phyloP scores from a whole-genome alignment of 1,140 invertebrate genomes.

The Schlechtendalia chinensis region DNA sequence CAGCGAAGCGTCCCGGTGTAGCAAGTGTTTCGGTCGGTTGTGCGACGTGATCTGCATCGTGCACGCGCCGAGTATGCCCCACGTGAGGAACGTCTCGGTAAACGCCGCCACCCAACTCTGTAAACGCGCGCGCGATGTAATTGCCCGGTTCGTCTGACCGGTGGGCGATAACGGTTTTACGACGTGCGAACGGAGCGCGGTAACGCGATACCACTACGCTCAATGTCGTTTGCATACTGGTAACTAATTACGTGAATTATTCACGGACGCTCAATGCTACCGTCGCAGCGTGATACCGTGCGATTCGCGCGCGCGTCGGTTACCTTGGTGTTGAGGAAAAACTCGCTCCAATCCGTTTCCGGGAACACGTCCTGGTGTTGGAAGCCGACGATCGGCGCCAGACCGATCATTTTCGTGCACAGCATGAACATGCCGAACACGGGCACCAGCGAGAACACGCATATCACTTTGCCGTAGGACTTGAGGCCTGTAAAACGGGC shows the following conservation, averaged over 20 bases:
- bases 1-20: conserved; percentile 75
- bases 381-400: conserved; percentile 63
- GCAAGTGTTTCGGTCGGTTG: conserved; percentile 70
- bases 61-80: conserved; percentile 82
- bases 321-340: conserved; percentile 76
- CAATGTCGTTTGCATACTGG: too few species aligned
- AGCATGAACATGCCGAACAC: conserved; percentile 71
- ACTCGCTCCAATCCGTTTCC: conserved; percentile 76
- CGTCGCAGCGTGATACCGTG: too few species aligned
- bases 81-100: conserved; percentile 83
- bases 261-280: too few species aligned
- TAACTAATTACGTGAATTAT: too few species aligned
- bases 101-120: conserved; percentile 84
- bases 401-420: conserved; percentile 71
- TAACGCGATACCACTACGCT: too few species aligned
- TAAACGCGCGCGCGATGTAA: too few species aligned
- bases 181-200: too few species aligned
- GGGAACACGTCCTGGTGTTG: conserved; percentile 68
- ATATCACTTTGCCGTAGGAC: conserved; percentile 81
- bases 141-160: too few species aligned
- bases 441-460: conserved; percentile 70
- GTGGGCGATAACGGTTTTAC: too few species aligned
- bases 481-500: conserved; percentile 62
- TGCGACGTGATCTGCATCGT: conserved; percentile 72
- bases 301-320: conserved; percentile 52